phyloP scores from a whole-genome alignment of 30 jellyfish, hydroid and myxozoan genomes.

The Aurelia aurita region DNA sequence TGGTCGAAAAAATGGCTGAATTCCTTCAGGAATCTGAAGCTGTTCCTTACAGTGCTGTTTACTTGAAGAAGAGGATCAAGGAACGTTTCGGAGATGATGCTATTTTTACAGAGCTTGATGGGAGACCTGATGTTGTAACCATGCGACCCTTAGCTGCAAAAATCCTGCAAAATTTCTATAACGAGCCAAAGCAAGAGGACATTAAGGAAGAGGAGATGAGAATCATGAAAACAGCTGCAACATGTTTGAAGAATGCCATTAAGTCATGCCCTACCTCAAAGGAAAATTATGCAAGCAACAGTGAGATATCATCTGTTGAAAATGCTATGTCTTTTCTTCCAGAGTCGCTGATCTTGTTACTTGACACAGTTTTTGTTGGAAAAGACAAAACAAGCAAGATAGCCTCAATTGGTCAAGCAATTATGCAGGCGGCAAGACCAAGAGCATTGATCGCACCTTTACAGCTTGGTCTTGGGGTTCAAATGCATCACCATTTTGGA shows the following conservation, averaged over 20 bases:
- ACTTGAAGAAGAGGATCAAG: constrained; percentile 48
- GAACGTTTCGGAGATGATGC: constrained; percentile 64
- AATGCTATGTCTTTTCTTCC: constrained; percentile 39
- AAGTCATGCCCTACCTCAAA: constrained; percentile 45
- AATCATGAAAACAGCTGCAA: constrained; percentile 2
- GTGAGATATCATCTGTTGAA: constrained; percentile 27
- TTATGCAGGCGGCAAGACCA: constrained; percentile 72
- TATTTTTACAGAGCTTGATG: constrained; percentile 41
- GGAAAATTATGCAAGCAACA: constrained; percentile 37
- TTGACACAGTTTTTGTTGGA: constrained; percentile 42
- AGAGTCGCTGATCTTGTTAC: constrained; percentile 44
- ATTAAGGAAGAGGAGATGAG: constrained; percentile 47
- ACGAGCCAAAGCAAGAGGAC: constrained; percentile 44
- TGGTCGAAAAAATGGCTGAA: constrained; percentile 55
- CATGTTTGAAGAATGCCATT: constrained; percentile 32
- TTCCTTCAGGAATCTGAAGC: constrained; percentile 33
- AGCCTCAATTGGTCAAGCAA: constrained; percentile 65
- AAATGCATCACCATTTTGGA: constrained; percentile 58
- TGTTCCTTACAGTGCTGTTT: constrained; percentile 25
- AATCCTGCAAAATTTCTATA: constrained; percentile 43
- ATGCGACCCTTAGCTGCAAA: constrained; percentile 45
- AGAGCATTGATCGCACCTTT: constrained; percentile 62
- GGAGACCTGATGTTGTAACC: constrained; percentile 49
- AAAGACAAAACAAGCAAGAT: constrained; percentile 42
- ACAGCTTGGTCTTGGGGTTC: constrained; percentile 47